Evolutionary conservation across 1,140 invertebrate species (phyloP), one percentile per base, ranked within the genome.

Genomic region (Bathynomus jamesi): DNA sequence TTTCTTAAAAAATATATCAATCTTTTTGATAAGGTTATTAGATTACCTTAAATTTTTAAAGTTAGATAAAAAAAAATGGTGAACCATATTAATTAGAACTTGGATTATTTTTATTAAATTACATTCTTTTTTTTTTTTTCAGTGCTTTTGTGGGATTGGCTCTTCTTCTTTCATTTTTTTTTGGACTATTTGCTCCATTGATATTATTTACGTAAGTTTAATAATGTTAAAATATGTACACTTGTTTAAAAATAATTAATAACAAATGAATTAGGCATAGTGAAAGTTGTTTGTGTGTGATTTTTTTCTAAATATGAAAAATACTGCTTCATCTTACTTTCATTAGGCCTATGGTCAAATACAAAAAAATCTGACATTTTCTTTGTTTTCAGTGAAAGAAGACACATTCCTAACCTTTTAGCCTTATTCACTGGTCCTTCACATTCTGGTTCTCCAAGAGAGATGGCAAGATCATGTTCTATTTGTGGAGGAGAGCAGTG

Each of bases 401-500:
- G 69, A 27, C 72, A 71, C 62, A 53, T 76, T 8, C 75, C 75
- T 0, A 76, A 76, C 63, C 68, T 76, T 27, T 31, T 76, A 32
- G 69, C 70, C 24, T 25, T 76, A 21, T 74, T 76, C 53, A 71
- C 72, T 21, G 75, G 75, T 11, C 21, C 69, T 62, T 17, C 65
- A n/a, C 53, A 66, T 4, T 29, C 17, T 24, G 62, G 67, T 32
- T 69, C 30, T 13, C 29, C 53, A 25, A 60, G 69, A n/a, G 75
- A 76, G 30, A 60, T 76, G 24, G 67, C 69, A 7, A 65, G 75
- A 24, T 76, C 75, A 1, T 76, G 75, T 29, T 76, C 75, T 0
- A 72, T 76, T 31, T 76, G 75, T 69, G 75, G 75, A 2, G 75
- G 75, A 21, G 75, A 76, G 31, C 69, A 70, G 24, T 76, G 75